Conservation (phyloP, 92 coral and sea anemone genomes). For the Epizoanthus scotinus region DNA sequence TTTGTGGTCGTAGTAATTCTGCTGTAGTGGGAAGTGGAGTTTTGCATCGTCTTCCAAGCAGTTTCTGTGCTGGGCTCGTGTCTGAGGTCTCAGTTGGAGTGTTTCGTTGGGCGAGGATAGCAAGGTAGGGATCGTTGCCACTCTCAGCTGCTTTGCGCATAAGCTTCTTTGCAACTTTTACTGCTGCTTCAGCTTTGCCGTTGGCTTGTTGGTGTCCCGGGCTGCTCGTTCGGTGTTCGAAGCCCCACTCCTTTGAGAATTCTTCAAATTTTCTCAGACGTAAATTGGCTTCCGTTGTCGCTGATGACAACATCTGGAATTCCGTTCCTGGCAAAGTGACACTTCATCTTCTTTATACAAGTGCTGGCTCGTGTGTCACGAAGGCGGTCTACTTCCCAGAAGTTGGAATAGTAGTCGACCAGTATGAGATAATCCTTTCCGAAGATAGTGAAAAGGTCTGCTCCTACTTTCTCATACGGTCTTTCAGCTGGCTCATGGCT, state of each 20-base stretch:
- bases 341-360: slow-evolving; percentile 10
- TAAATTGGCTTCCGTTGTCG: slow-evolving; percentile 17
- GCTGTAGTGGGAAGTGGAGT: slow-evolving; percentile 23
- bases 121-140: slow-evolving; percentile 18
- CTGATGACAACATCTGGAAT: neutral
- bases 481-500: too few species aligned
- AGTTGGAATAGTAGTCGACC: slow-evolving; percentile 13
- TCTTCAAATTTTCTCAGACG: neutral
- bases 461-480: slow-evolving; percentile 10
- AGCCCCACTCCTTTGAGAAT: slow-evolving; percentile 15
- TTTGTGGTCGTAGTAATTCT: slow-evolving; percentile 8
- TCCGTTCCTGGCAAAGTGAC: slow-evolving; percentile 8
- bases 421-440: slow-evolving; percentile 18
- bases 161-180: slow-evolving; percentile 20
- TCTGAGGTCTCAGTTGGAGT: slow-evolving; percentile 35
- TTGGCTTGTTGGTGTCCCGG: slow-evolving; percentile 30
- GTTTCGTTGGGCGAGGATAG: slow-evolving; percentile 11
- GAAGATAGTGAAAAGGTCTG: slow-evolving; percentile 11
- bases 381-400: slow-evolving; percentile 10
- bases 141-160: slow-evolving; percentile 5
- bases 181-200: slow-evolving; percentile 20
- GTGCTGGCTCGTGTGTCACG: neutral
- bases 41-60: slow-evolving; percentile 22
- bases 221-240: slow-evolving; percentile 29
- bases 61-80: slow-evolving; percentile 28